phyloP scores from a whole-genome alignment of 1,140 invertebrate species.

The Protaetia brevitarsis region DNA sequence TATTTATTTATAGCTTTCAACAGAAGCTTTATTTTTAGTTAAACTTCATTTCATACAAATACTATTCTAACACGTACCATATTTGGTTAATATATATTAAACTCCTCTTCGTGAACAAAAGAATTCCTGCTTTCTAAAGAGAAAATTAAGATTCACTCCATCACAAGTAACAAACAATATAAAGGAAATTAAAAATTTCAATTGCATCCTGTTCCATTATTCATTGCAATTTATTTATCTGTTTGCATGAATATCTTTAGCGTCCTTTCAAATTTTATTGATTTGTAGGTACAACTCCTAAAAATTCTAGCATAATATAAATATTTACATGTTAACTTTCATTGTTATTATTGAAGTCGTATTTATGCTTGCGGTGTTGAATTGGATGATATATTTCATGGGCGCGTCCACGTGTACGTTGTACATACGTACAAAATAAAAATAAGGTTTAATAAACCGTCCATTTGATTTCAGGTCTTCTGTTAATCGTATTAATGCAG shows the following conservation, averaged over 20 bases:
- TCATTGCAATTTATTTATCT: not conserved
- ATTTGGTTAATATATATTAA: not conserved
- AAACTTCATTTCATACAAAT: too few species aligned
- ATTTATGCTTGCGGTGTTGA: too few species aligned
- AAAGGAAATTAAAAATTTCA: not conserved
- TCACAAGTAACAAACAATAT: not conserved
- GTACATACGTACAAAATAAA: too few species aligned
- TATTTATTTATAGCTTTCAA: too few species aligned
- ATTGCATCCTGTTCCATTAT: not conserved
- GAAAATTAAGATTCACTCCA: not conserved
- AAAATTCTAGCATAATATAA: not conserved
- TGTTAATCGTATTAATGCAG: not conserved
- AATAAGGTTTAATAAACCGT: not conserved
- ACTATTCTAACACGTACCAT: not conserved
- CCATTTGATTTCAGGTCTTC: not conserved
- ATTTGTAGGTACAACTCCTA: not conserved
- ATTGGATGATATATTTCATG: too few species aligned
- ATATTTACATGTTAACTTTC: too few species aligned
- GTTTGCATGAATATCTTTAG: conserved; percentile 3
- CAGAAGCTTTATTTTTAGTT: too few species aligned
- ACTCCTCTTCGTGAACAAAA: not conserved
- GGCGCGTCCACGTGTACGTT: too few species aligned
- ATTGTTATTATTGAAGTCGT: too few species aligned
- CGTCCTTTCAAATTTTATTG: conserved; percentile 3
- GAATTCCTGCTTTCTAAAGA: not conserved